Base-by-base conservation (phyloP, 2,113 vertebrate species). In the Oceanodroma tethys region DNA sequence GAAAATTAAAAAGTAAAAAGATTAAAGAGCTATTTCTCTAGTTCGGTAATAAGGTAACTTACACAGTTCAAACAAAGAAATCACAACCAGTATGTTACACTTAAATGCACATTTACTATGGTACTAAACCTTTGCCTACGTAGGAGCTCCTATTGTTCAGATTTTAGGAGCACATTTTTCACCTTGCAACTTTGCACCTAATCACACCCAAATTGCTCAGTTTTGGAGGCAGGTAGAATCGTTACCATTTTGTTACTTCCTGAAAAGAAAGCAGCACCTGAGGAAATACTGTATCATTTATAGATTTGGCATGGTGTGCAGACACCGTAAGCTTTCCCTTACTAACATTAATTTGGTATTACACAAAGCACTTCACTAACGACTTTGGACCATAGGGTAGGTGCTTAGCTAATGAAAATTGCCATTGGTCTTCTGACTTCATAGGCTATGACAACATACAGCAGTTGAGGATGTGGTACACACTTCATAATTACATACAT, bases 1-100 rank as follows among this genome's bases (percentile, higher is more conserved):
- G 84, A 92, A 97, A 96, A 95, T 91, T 85, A 88, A 82, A 88
- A 84, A 90, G 81, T 55, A 91, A 62, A 93, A 91, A 90, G 68
- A 96, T 86, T 82, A 75, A 94, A 94, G 76, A 81, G 50, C 32
- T 59, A 47, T 85, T 45, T 81, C 19, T 59, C 6, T 50, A 81
- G 45, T 82, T 96, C 75, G 75, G 40, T 91, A 93, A 66, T 78
- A 83, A 83, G 32, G 30, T 72, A 80, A 76, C 71, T 82, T n/a
- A 36, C 0, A 47, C 27, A 87, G 48, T 59, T 94, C 76, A 83
- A 82, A 85, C 7, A 79, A 71, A 84, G 45, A 79, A 62, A 80
- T 52, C 34, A 23, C 34, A 38, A 80, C 13, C 19, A 47, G 4
- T 16, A 22, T 29, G 9, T 48, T 16, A 76, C 18, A 45, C 5